phyloP scores from a whole-genome alignment of 2,113 vertebrate species.

The Helogale parvula region DNA sequence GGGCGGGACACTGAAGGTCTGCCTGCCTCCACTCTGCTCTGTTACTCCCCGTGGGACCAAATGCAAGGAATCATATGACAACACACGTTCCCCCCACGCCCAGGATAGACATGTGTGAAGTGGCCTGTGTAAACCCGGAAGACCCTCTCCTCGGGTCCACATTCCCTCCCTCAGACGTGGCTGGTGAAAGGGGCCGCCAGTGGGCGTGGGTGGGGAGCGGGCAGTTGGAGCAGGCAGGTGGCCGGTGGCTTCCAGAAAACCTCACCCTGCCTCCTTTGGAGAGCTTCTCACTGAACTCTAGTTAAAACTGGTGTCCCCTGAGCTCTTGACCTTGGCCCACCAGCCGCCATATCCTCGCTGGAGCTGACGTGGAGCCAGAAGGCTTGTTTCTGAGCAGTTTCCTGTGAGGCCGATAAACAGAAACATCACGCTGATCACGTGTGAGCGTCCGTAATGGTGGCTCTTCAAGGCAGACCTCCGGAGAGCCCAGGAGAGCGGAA shows the following conservation, averaged over 20 bases:
- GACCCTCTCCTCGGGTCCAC: neutral
- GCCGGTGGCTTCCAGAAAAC: accelerated
- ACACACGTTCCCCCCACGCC: accelerated
- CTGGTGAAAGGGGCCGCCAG: neutral
- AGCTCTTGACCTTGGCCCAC: neutral
- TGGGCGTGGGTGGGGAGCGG: neutral
- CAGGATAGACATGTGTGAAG: accelerated
- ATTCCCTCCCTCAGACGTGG: neutral
- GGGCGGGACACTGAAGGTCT: accelerated
- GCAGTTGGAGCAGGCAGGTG: neutral
- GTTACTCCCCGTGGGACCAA: neutral
- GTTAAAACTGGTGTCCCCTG: neutral
- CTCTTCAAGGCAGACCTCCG: neutral
- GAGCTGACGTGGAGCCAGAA: neutral
- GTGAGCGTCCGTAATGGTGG: accelerated
- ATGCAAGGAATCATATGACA: accelerated
- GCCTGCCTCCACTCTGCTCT: accelerated
- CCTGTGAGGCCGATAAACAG: neutral
- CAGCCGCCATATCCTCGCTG: no score
- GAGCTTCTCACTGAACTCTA: neutral
- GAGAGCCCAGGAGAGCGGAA: no score
- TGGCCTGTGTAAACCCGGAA: accelerated
- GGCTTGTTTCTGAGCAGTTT: neutral
- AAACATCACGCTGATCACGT: neutral
- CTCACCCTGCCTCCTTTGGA: accelerated